Percentiles rank a stretch among this genome's conserved stretches.
phyloP scores from a whole-genome alignment of 2,113 vertebrate genomes.

The Cepphus grylle region DNA sequence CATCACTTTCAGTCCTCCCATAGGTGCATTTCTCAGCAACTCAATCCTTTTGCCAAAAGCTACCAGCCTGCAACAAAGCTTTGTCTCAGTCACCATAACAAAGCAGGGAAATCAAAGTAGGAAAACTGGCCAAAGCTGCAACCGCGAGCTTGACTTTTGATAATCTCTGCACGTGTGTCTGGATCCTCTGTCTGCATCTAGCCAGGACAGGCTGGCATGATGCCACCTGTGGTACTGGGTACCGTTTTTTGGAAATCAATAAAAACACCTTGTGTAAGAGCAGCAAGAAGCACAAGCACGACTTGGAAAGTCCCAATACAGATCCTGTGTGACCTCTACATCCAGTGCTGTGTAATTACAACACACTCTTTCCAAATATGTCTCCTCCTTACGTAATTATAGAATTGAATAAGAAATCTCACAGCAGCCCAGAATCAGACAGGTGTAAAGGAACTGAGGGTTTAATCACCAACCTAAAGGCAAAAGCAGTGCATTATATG shows the following conservation, averaged over 20 bases:
- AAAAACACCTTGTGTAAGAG: neutral
- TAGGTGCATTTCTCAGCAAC: neutral
- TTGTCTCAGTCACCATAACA: neutral
- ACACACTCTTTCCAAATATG: neutral
- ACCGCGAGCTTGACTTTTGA: neutral
- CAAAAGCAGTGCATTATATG: neutral
- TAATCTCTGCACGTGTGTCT: neutral
- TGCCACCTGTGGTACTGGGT: fast-evolving
- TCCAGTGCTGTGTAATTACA: neutral
- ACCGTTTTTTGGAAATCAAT: neutral
- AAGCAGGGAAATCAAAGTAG: neutral
- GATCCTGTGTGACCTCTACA: neutral
- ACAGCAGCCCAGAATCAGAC: neutral
- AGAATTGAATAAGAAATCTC: neutral
- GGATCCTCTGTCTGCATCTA: neutral
- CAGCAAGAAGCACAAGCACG: neutral
- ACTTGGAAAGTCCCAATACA: neutral
- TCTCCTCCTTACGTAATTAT: neutral
- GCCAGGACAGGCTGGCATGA: neutral
- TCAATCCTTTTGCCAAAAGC: neutral
- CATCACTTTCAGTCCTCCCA: neutral
- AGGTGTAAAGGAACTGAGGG: neutral
- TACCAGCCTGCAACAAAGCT: neutral
- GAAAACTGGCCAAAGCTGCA: neutral
- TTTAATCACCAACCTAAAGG: constrained; percentile 14